Evolutionary conservation across 2,888 invertebrate genomes (phyloP), one percentile per base, ranked within the genome.

Genomic region (Gisinianus flammeolus): DNA sequence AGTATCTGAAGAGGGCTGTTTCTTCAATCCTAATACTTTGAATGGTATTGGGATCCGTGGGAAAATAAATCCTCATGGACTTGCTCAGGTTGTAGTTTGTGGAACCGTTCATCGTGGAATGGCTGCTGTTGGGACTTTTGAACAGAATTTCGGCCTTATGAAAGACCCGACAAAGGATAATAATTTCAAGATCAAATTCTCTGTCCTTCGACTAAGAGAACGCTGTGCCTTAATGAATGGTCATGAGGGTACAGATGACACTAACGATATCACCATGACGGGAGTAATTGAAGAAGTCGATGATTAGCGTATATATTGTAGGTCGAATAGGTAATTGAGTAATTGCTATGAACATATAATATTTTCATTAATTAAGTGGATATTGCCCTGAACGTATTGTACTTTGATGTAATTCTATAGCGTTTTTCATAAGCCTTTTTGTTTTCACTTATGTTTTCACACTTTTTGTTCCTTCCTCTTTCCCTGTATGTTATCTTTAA

Each of bases 151-250:
- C 87, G 90, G 90, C 1, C 86, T 92, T 58, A 87, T 91, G 28
- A 88, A 90, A 79, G 92, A 92, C 86, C 91, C 92, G 0, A 88
- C 87, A 71, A 86, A 88, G 33, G 88, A 89, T n/a, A 91, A 91
- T 85, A 91, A 91, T 85, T 92, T 91, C 91, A 92, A 91, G 86
- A 89, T 92, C 28, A 92, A 91, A 85, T 89, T 87, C n/a, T 88
- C 89, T 10, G 87, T 90, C 82, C 85, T 90, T 12, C 67, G 79
- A 8, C 24, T 84, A 0, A 56, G 79, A 54, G 81, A 83, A 24
- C 33, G 62, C 4, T 8, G 30, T 58, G 56, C 31, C 10, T 72
- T 72, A 22, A 68, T 68, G 68, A 68, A 22, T 10, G 68, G 68
- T n/a, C 16, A 12, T 26, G 66, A 66, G 12, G 30, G 30, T 24